These are phyloP conservation scores for Apistogramma diplotaenia DNA, from an alignment of 2,113 vertebrate genomes.

Conservation along the genomic window DNA sequence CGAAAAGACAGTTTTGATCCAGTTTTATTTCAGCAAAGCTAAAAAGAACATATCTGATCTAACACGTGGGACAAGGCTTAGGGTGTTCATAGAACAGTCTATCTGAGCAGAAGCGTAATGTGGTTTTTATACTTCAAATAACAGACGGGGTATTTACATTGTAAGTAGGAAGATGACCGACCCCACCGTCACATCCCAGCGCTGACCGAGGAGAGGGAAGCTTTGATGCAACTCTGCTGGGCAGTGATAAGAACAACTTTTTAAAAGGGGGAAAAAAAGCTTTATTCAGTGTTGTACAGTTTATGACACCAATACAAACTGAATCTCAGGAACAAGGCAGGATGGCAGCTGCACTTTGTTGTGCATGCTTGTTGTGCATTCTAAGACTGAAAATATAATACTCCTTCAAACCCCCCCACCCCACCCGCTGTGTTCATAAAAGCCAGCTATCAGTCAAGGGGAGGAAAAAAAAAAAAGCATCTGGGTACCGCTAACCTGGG, in stretches of 20 bases:
- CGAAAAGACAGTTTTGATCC: constrained; percentile 38
- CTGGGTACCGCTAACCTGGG: not conserved
- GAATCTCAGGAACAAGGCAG: constrained; percentile 46
- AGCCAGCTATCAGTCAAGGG: not conserved
- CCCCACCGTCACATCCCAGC: constrained; percentile 36
- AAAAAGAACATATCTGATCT: constrained; percentile 51
- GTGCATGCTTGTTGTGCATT: constrained; percentile 55
- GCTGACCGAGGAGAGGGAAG: constrained; percentile 12
- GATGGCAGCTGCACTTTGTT: constrained; percentile 41
- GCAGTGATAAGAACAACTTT: constrained; percentile 26
- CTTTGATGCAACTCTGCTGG: constrained; percentile 18
- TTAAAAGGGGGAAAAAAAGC: not conserved
- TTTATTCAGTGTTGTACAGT: constrained; percentile 39
- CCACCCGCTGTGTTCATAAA: not conserved
- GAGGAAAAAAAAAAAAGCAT: not conserved
- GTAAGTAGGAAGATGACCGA: constrained; percentile 10
- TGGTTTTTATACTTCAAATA: constrained; percentile 18
- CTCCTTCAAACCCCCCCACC: not conserved
- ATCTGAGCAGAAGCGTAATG: constrained; percentile 48
- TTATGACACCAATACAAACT: constrained; percentile 30
- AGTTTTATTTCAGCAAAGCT: constrained; percentile 72
- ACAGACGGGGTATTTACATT: constrained; percentile 41
- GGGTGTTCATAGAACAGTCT: constrained; percentile 53
- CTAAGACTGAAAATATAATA: constrained; percentile 40
- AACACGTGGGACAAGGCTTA: constrained; percentile 52